A percentile compares a stretch with the other conserved stretches of the same genome.
phyloP scores from a whole-genome alignment of 2,888 invertebrate species.

The Bhutanitis thaidina region DNA sequence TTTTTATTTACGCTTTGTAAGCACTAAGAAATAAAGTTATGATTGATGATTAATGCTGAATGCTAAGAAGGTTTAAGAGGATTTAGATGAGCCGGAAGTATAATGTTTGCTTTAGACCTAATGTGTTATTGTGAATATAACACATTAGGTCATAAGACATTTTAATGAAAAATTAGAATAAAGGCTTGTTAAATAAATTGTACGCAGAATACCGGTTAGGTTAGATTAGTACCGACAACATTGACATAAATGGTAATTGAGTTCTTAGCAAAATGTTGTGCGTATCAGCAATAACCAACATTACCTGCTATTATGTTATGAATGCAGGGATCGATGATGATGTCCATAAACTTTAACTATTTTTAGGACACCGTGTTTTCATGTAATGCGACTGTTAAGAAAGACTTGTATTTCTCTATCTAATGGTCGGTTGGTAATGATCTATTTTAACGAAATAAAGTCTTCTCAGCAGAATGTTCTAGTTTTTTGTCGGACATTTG shows the following conservation, averaged over 20 bases:
- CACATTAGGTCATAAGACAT: too few species aligned
- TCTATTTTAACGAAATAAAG: too few species aligned
- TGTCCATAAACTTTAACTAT: too few species aligned
- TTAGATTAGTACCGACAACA: slow-evolving; percentile 40
- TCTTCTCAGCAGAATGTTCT: too few species aligned
- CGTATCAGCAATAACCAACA: slow-evolving; percentile 50
- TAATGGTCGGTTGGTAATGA: too few species aligned
- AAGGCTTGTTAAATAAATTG: slow-evolving; percentile 23
- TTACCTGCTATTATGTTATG: slow-evolving; percentile 39
- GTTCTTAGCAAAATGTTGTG: slow-evolving; percentile 57
- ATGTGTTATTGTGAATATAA: not conserved
- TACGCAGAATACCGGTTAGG: slow-evolving; percentile 50
- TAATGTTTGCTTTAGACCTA: not conserved
- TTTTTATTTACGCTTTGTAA: slow-evolving; percentile 10
- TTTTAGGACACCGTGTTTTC: too few species aligned
- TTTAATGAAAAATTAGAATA: not conserved
- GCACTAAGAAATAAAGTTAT: not conserved
- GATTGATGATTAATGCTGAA: slow-evolving; percentile 10
- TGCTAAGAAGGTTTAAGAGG: slow-evolving; percentile 7
- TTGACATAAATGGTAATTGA: slow-evolving; percentile 67
- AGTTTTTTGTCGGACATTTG: too few species aligned
- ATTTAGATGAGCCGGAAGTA: slow-evolving; percentile 8
- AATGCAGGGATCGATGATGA: too few species aligned
- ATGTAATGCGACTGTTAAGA: too few species aligned
- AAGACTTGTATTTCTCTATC: too few species aligned